These are phyloP conservation scores for Hypomecis atomaria DNA, from an alignment of 2,888 invertebrate genomes.

Conservation along the genomic window DNA sequence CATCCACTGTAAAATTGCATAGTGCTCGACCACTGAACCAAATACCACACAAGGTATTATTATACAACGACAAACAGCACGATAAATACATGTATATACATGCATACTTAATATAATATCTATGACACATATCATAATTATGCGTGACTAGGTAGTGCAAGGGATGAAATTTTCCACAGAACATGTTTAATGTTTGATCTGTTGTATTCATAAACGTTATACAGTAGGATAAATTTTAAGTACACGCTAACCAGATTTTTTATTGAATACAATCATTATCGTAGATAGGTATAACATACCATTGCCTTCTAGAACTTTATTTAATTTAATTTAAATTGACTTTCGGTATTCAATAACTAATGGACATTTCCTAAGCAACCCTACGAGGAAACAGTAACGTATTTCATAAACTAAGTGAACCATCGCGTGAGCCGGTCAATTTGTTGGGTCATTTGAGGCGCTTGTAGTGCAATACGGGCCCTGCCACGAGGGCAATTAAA, in stretches of 20 bases:
- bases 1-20: conserved; percentile 61
- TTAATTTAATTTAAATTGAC: background rate
- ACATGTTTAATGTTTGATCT: too few species aligned
- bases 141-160: too few species aligned
- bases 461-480: conserved; percentile 70
- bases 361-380: conserved; percentile 22
- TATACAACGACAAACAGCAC: conserved; percentile 3
- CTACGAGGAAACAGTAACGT: conserved; percentile 18
- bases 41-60: conserved; percentile 51
- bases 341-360: conserved; percentile 10
- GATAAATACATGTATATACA: too few species aligned
- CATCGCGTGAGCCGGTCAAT: conserved; percentile 80
- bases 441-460: conserved; percentile 78
- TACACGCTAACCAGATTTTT: too few species aligned
- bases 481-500: conserved; percentile 74
- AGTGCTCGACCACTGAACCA: conserved; percentile 68
- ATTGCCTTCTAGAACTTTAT: too few species aligned
- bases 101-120: too few species aligned
- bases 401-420: conserved; percentile 52
- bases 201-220: too few species aligned
- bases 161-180: too few species aligned
- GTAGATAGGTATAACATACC: too few species aligned
- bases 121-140: too few species aligned
- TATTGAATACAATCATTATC: too few species aligned
- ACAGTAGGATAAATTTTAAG: too few species aligned